Evolutionary conservation across 2,888 invertebrate species (phyloP).

Genomic region (Plebejus melissa): DNA sequence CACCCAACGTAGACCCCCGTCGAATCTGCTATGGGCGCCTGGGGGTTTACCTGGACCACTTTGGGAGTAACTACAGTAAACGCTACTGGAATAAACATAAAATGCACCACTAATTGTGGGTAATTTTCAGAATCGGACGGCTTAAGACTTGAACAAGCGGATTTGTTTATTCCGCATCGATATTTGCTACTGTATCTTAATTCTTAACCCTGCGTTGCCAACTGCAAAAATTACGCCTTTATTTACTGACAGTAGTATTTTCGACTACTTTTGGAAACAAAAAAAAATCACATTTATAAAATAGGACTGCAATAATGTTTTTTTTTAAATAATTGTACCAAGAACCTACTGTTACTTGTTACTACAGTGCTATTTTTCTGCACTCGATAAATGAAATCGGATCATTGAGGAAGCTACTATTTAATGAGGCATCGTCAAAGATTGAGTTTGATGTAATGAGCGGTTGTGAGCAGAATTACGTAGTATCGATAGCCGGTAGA

Average conservation of each 20-base stretch:
- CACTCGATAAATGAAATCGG: constrained; percentile 13
- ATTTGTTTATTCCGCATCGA: neutral
- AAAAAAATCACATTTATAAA: neutral
- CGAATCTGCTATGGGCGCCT: too few species aligned
- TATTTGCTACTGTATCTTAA: neutral
- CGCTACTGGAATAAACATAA: constrained; percentile 71
- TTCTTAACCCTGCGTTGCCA: neutral
- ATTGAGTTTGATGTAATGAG: constrained; percentile 67
- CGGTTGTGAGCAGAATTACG: constrained; percentile 71
- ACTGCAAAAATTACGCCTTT: neutral
- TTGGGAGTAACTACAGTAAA: constrained; percentile 55
- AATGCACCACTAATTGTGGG: constrained; percentile 71
- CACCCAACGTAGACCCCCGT: too few species aligned
- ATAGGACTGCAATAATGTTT: neutral
- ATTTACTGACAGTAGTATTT: neutral
- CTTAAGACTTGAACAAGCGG: constrained; percentile 53
- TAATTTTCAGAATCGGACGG: constrained; percentile 78
- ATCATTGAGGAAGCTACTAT: constrained; percentile 53
- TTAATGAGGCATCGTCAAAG: constrained; percentile 72
- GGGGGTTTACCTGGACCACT: neutral
- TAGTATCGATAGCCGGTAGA: constrained; percentile 72
- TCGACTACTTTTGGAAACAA: neutral
- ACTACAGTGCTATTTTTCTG: constrained; percentile 4
- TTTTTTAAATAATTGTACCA: neutral
- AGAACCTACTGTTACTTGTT: neutral